Evolutionary conservation across 2,797 vertebrate species (phyloP), one percentile per base, ranked within the genome.

Genomic region (Brachyalestes nurse): DNA sequence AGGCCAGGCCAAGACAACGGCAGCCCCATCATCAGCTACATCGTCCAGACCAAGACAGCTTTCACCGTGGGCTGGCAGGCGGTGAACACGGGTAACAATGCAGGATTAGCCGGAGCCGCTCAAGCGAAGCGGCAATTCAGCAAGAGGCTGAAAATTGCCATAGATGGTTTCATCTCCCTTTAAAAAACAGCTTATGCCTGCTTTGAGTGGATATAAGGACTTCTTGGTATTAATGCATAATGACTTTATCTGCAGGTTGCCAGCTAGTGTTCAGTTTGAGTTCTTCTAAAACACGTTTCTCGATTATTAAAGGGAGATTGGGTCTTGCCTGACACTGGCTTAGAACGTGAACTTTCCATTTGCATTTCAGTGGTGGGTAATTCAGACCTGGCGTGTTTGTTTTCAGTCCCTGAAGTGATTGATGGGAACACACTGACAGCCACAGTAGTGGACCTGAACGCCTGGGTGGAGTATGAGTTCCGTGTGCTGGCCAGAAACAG

Each of bases 401-500:
- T 75, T 69, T 17, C 70, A 99, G 97, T 97, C 80, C 97, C 97
- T 0, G 96, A 96, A 28, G 79, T 93, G 82, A 97, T 99, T 0
- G 91, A 95, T 78, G 97, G 97, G 12, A 96, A 90, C 87, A 96
- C 95, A 0, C 88, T 95, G 86, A 97, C 96, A 0, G 94, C 97
- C 76, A 97, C 96, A 0, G 96, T 97, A 6, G 96, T 98, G 57
- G 97, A 98, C 87, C 93, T 99, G 83, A 98, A 97, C 21, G 96
- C 97, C 40, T 98, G 97, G 97, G 97, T 99, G 88, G 97, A 99
- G 91, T 99, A 98, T 65, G 97, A 98, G 89, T 99, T 99, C 79
- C 93, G 97, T 21, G 95, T 98, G 73, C 93, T 99, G 88, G 97
- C 97, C 87, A 96, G 87, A 91, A 99, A 99, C 93, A 95, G 93